A percentile compares a stretch with the other conserved stretches of the same genome.
phyloP scores from a whole-genome alignment of 2,113 vertebrate genomes.

The Nothocercus julius region DNA sequence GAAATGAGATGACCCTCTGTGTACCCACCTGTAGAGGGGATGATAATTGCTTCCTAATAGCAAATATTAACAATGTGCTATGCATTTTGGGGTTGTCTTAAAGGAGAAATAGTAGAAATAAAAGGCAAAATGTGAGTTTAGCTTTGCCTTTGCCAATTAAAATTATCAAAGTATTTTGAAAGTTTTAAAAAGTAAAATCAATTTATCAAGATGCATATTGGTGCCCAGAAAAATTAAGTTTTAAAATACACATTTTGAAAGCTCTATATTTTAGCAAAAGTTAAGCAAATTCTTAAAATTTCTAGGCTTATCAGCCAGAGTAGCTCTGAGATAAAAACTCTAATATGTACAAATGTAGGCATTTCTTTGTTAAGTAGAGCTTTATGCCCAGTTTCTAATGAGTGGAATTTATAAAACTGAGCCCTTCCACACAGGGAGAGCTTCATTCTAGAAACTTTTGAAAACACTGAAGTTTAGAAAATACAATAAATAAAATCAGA shows the following conservation, averaged over 20 bases:
- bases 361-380: background rate
- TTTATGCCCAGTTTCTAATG: background rate
- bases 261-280: background rate
- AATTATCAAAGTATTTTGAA: background rate
- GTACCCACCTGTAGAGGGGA: background rate
- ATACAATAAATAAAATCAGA: background rate
- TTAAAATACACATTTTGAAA: background rate
- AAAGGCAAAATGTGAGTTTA: background rate
- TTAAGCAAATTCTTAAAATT: background rate
- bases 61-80: background rate
- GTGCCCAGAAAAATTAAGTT: background rate
- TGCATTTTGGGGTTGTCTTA: background rate
- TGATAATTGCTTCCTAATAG: background rate
- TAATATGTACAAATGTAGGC: background rate
- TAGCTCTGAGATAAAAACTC: background rate
- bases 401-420: background rate
- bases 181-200: background rate
- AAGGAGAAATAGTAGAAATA: background rate
- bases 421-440: background rate
- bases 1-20: background rate
- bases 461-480: background rate
- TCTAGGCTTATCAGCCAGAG: background rate
- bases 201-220: background rate
- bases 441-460: background rate
- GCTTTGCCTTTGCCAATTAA: background rate